Conservation (phyloP, 2,888 invertebrate species). For the Melinaea marsaeus region DNA sequence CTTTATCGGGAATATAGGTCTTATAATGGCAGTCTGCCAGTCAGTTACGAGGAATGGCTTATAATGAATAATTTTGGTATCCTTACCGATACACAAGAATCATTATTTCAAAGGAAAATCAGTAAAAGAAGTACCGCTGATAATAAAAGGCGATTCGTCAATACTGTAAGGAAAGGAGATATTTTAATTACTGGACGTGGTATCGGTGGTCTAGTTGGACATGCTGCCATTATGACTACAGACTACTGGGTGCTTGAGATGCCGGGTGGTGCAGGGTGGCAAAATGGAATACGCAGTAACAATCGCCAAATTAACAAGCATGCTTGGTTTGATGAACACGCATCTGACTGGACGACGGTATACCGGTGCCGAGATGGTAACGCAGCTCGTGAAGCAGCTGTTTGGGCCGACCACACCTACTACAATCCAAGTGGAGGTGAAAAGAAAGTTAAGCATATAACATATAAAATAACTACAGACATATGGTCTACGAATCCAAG, state of each 20-base stretch:
- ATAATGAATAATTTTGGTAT: slow-evolving; percentile 58
- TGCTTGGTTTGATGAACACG: slow-evolving; percentile 50
- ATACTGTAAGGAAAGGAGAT: slow-evolving; percentile 49
- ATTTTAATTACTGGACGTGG: slow-evolving; percentile 48
- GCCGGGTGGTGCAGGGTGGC: slow-evolving; percentile 47
- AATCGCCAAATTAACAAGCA: slow-evolving; percentile 49
- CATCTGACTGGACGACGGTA: slow-evolving; percentile 50
- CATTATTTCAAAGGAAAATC: slow-evolving; percentile 50
- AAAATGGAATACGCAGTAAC: slow-evolving; percentile 44
- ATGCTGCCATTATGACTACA: slow-evolving; percentile 54
- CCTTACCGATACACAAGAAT: slow-evolving; percentile 52
- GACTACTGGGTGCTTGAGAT: slow-evolving; percentile 54
- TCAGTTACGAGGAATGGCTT: slow-evolving; percentile 58
- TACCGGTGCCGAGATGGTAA: slow-evolving; percentile 45
- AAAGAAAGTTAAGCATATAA: slow-evolving; percentile 48
- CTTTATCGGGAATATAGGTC: slow-evolving; percentile 44
- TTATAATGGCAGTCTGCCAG: slow-evolving; percentile 41
- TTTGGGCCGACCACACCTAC: slow-evolving; percentile 50
- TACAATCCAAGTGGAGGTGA: slow-evolving; percentile 45
- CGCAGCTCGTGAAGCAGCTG: slow-evolving; percentile 43
- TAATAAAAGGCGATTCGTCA: slow-evolving; percentile 50
- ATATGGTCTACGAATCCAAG: slow-evolving; percentile 47
- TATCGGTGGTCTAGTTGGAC: slow-evolving; percentile 47
- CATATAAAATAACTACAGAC: slow-evolving; percentile 43
- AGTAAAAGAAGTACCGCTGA: slow-evolving; percentile 47